Evolutionary conservation across 2,797 vertebrate species (phyloP), one percentile per base, ranked within the genome.

Genomic region (Anolis apletophallus): DNA sequence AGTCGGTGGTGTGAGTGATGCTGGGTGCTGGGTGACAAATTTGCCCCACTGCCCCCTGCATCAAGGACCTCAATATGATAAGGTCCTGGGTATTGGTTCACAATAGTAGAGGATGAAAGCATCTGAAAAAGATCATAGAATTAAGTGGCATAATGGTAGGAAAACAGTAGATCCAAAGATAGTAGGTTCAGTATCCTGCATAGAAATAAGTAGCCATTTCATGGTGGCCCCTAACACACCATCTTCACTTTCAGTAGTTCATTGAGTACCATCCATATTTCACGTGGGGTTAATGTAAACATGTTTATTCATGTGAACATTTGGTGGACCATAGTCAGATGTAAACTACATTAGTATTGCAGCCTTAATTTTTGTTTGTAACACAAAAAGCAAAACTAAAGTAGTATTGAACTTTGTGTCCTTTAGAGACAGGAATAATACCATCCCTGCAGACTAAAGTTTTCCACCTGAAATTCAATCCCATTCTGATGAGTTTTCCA

Each of bases 391-490:
- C 46, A 59, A 59, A 32, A 46, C 68, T 68, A 73, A 50, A 69
- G 19, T 69, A 81, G 50, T 40, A 9, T 17, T 75, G 72, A 80
- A 76, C 17, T 21, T 46, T 29, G n/a, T 80, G 5, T n/a, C 16
- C 40, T 72, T 83, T 7, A 61, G 19, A 72, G 32, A 17, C 67
- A 67, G 50, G 26, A 73, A 26, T 19, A 80, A 78, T 61, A n/a
- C 50, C 21, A 54, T 72, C n/a, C 72, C 12, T 78, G n/a, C 23
- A 34, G 64, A 80, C n/a, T 64, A 40, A 16, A 69, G 16, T 72
- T 72, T 81, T 26, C 59, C 17, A 80, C 67, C 46, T 80, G 46
- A 84, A 80, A 87, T 73, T 83, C 32, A 83, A 7, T 73, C 68
- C 54, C n/a, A 11, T 23, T 40, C 23, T 87, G 55, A 72, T 79